phyloP scores from a whole-genome alignment of 2,113 vertebrate genomes.

The Nothobranchius kuhntae region DNA sequence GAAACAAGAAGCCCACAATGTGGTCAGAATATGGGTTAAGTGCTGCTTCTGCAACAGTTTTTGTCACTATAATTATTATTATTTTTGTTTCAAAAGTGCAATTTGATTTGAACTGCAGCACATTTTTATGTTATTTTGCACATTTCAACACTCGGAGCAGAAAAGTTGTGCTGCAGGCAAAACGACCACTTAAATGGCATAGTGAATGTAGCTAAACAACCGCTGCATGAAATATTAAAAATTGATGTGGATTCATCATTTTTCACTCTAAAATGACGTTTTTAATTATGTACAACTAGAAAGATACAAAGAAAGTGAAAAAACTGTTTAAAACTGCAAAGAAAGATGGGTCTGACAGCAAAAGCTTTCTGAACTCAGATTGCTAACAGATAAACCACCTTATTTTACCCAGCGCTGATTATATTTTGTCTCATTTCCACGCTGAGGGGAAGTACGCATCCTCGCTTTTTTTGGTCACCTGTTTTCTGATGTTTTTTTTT shows the following conservation, averaged over 20 bases:
- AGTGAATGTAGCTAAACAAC: too few species aligned
- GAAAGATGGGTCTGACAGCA: background rate
- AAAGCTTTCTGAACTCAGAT: background rate
- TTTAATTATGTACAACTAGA: too few species aligned
- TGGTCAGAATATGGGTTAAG: too few species aligned
- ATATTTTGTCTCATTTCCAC: constrained; percentile 14
- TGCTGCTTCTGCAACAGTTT: background rate
- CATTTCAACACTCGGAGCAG: background rate
- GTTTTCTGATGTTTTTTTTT: constrained; percentile 15
- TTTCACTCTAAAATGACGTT: too few species aligned
- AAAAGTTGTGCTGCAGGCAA: background rate
- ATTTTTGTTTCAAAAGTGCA: too few species aligned
- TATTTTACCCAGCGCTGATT: background rate
- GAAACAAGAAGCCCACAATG: constrained; percentile 1
- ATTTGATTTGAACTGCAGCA: too few species aligned
- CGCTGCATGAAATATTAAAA: too few species aligned
- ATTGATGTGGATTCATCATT: too few species aligned
- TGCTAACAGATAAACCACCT: background rate
- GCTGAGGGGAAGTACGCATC: background rate
- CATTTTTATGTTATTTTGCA: background rate
- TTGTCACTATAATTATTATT: background rate
- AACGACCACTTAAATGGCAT: background rate
- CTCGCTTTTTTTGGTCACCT: constrained; percentile 13
- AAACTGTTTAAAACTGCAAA: background rate
- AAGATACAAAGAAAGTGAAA: too few species aligned